A percentile compares a stretch with the other conserved stretches of the same genome.
Evolutionary conservation across 1,140 invertebrate genomes (phyloP).

Genomic region (Homarus americanus): DNA sequence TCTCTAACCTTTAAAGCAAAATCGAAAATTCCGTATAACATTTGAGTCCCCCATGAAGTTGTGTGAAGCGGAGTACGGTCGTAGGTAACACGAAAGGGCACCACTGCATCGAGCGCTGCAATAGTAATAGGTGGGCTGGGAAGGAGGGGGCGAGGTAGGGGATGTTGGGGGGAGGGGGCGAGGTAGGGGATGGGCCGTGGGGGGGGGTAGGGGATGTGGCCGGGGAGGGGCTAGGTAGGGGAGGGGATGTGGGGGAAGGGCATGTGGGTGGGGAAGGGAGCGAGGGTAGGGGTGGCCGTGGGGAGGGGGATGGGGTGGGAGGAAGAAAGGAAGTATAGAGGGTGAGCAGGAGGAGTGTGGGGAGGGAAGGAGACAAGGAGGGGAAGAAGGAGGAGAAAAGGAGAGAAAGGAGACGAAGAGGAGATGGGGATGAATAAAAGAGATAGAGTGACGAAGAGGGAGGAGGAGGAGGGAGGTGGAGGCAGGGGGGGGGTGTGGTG

Average conservation of each 20-base stretch:
- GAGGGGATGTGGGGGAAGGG: not conserved
- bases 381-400: too few species aligned
- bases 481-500: too few species aligned
- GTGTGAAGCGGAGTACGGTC: conserved; percentile 52
- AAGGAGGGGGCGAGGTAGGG: not conserved
- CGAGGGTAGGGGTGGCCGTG: not conserved
- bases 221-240: not conserved
- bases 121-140: conserved; percentile 50
- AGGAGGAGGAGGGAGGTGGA: not conserved
- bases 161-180: not conserved
- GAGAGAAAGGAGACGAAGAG: too few species aligned
- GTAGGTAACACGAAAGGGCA: conserved; percentile 40
- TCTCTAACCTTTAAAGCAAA: conserved; percentile 53
- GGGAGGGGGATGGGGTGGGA: not conserved
- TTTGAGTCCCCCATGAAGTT: conserved; percentile 62
- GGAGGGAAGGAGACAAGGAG: not conserved
- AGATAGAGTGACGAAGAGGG: conserved; percentile 1
- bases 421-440: not conserved
- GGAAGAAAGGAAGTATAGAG: not conserved
- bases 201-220: not conserved
- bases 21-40: conserved; percentile 66
- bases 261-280: not conserved
- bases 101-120: conserved; percentile 55
- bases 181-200: too few species aligned
- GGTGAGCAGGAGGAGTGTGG: not conserved